Conservation (phyloP, 2,113 vertebrate genomes). For the Colaptes auratus region DNA sequence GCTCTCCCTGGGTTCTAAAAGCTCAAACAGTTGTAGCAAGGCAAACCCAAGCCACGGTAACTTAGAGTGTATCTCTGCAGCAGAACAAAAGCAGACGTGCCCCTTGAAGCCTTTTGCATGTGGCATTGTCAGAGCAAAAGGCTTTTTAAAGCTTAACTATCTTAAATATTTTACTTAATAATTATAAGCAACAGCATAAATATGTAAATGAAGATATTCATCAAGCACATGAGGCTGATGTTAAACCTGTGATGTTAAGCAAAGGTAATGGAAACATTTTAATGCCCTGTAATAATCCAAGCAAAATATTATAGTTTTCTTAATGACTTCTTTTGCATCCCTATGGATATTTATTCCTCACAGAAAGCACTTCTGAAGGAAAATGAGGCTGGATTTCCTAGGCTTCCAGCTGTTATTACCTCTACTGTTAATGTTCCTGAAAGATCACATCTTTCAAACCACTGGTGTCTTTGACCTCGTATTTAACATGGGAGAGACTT, state of each 20-base stretch:
- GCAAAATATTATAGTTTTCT: slow-evolving; percentile 19
- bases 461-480: not conserved
- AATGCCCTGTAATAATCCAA: not conserved
- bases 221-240: slow-evolving; percentile 8
- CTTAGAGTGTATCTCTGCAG: not conserved
- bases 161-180: slow-evolving; percentile 28
- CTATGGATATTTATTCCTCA: not conserved
- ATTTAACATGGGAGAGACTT: not conserved
- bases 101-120: not conserved
- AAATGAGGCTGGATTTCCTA: not conserved
- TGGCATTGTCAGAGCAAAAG: not conserved
- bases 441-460: not conserved
- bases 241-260: not conserved
- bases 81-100: fast-evolving
- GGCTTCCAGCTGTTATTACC: not conserved
- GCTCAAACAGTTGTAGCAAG: not conserved
- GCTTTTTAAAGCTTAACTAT: not conserved
- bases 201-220: not conserved
- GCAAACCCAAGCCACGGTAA: not conserved
- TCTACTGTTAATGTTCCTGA: not conserved
- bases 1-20: not conserved
- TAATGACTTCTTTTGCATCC: not conserved
- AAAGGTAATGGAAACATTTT: not conserved
- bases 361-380: not conserved
- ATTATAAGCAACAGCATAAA: not conserved